A percentile compares a stretch with the other conserved stretches of the same genome.
phyloP scores from a whole-genome alignment of 1,140 invertebrate species.

The Prorops nasuta region DNA sequence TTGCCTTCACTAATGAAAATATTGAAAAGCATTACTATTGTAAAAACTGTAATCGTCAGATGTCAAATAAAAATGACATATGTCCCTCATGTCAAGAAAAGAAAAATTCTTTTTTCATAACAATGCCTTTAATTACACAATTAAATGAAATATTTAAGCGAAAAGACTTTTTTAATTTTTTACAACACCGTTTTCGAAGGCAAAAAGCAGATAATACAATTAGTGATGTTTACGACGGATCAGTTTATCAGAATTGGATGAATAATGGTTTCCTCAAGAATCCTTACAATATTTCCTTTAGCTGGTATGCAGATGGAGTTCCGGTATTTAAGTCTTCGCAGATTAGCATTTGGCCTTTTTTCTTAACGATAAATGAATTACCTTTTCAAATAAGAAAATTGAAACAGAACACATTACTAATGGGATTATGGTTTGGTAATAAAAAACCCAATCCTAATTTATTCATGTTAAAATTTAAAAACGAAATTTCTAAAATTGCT shows the following conservation, averaged over 20 bases:
- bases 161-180: slow-evolving; percentile 9
- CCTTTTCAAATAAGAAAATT: too few relatives aligned
- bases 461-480: slow-evolving; percentile 7
- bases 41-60: neutral
- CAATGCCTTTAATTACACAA: too few relatives aligned
- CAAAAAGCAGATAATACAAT: slow-evolving; percentile 1
- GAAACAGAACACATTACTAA: slow-evolving; percentile 15
- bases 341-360: too few relatives aligned
- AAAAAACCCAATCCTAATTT: slow-evolving; percentile 13
- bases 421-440: too few relatives aligned
- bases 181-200: slow-evolving; percentile 13
- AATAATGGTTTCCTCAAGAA: slow-evolving; percentile 1
- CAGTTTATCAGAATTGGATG: slow-evolving; percentile 1
- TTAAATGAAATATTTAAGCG: too few relatives aligned
- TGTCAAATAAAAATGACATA: neutral
- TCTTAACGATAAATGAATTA: too few relatives aligned
- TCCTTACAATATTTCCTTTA: slow-evolving; percentile 6
- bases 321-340: too few relatives aligned
- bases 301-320: too few relatives aligned
- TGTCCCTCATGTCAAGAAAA: slow-evolving; percentile 8
- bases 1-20: slow-evolving; percentile 1
- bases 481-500: neutral
- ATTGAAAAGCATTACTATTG: slow-evolving; percentile 15
- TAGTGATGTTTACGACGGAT: slow-evolving; percentile 13
- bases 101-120: too few relatives aligned